phyloP scores from a whole-genome alignment of 2,888 invertebrate species.

The Girardia tigrina region DNA sequence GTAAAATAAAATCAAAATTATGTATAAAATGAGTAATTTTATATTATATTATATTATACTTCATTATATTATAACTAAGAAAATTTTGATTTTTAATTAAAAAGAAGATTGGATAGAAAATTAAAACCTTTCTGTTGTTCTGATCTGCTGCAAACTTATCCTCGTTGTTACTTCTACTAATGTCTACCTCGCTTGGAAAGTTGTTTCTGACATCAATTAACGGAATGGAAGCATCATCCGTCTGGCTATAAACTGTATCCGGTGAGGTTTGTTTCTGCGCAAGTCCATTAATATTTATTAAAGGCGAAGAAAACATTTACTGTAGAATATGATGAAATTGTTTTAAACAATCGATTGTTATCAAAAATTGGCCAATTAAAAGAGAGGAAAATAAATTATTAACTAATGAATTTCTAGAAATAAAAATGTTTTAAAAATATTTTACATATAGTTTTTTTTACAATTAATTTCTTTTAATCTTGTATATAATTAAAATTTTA shows the following conservation, averaged over 20 bases:
- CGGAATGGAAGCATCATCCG: neutral
- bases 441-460: too few species aligned
- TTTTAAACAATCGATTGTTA: neutral
- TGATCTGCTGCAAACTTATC: neutral
- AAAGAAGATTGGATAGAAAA: too few species aligned
- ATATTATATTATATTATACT: too few species aligned
- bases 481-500: too few species aligned
- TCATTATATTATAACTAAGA: too few species aligned
- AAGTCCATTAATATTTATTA: slow-evolving; percentile 23
- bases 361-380: neutral
- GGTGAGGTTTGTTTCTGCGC: neutral
- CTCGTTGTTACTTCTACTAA: neutral
- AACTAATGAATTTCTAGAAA: too few species aligned
- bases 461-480: too few species aligned
- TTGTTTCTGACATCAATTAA: neutral
- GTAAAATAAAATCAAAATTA: too few species aligned
- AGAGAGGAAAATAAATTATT: neutral
- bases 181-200: neutral
- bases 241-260: neutral
- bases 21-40: too few species aligned
- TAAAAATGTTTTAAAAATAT: too few species aligned
- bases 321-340: neutral
- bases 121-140: slow-evolving; percentile 1
- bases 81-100: too few species aligned
- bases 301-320: slow-evolving; percentile 23